Percentiles rank a stretch among this genome's conserved stretches.
Evolutionary conservation across 2,888 invertebrate genomes (phyloP).

Genomic region (Drosophila prolongata): DNA sequence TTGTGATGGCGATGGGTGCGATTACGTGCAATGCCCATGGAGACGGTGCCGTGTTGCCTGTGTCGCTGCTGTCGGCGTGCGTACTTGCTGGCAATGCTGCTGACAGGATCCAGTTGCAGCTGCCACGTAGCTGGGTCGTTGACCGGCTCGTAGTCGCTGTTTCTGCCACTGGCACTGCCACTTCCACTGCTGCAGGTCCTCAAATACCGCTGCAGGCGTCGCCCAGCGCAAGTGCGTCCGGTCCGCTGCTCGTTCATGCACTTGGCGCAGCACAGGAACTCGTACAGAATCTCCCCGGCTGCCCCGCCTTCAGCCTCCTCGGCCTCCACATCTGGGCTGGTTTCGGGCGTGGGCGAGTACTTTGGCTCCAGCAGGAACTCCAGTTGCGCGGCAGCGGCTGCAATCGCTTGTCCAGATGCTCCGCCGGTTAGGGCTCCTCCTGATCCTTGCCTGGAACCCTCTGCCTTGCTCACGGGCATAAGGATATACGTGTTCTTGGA

Average conservation of each 20-base stretch:
- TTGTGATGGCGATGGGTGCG: constrained; percentile 78
- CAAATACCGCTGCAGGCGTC: constrained; percentile 73
- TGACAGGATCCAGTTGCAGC: constrained; percentile 77
- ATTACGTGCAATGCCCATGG: constrained; percentile 77
- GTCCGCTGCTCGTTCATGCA: constrained; percentile 82
- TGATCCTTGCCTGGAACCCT: constrained; percentile 4
- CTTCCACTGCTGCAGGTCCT: constrained; percentile 33
- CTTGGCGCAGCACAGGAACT: constrained; percentile 84
- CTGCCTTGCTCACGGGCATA: constrained; percentile 79
- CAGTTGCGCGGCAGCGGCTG: constrained; percentile 59
- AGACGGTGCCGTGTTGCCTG: constrained; percentile 69
- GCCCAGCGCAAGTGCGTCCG: constrained; percentile 50
- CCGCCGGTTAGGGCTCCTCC: neutral
- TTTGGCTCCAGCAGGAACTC: constrained; percentile 80
- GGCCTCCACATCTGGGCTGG: constrained; percentile 22
- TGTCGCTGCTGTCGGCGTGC: constrained; percentile 75
- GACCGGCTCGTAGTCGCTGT: constrained; percentile 47
- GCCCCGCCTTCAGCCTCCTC: neutral
- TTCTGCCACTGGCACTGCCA: constrained; percentile 55
- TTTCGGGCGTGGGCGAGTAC: constrained; percentile 73
- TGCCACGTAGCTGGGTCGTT: constrained; percentile 53
- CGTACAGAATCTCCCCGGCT: constrained; percentile 82
- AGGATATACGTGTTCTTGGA: constrained; percentile 81
- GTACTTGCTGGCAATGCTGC: constrained; percentile 82
- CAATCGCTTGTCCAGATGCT: constrained; percentile 47